A percentile compares a stretch with the other conserved stretches of the same genome.
Evolutionary conservation across 2,888 invertebrate species (phyloP).

Genomic region (Tillus elongatus): DNA sequence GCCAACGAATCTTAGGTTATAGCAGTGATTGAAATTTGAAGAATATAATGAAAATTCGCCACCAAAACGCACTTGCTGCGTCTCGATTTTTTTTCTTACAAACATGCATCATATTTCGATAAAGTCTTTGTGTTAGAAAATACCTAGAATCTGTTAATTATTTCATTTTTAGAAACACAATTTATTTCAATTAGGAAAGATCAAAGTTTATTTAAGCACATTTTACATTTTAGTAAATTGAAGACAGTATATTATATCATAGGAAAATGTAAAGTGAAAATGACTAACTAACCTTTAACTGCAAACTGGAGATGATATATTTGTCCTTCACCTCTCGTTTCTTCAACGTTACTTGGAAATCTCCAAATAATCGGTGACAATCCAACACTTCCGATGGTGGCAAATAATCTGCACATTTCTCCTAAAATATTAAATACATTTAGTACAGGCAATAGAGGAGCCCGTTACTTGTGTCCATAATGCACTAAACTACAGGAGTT

Average conservation of each 20-base stretch:
- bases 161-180: no score
- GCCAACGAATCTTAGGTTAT: no score
- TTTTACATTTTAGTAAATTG: not conserved
- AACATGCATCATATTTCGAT: no score
- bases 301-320: constrained; percentile 78
- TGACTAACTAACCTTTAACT: constrained; percentile 54
- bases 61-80: no score
- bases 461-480: no score
- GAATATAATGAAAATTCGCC: no score
- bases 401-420: constrained; percentile 84
- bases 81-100: no score
- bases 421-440: constrained; percentile 48
- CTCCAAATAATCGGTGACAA: constrained; percentile 77
- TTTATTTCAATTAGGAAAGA: constrained; percentile 6
- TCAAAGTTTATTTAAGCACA: not conserved
- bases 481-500: no score
- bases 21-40: no score
- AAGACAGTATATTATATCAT: not conserved
- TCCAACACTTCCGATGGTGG: constrained; percentile 88
- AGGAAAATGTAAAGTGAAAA: not conserved
- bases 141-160: no score
- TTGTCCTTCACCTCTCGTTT: constrained; percentile 84
- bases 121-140: no score
- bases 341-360: constrained; percentile 79
- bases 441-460: no score